Conservation (phyloP, 1,140 invertebrate genomes). For the Atta cephalotes region DNA sequence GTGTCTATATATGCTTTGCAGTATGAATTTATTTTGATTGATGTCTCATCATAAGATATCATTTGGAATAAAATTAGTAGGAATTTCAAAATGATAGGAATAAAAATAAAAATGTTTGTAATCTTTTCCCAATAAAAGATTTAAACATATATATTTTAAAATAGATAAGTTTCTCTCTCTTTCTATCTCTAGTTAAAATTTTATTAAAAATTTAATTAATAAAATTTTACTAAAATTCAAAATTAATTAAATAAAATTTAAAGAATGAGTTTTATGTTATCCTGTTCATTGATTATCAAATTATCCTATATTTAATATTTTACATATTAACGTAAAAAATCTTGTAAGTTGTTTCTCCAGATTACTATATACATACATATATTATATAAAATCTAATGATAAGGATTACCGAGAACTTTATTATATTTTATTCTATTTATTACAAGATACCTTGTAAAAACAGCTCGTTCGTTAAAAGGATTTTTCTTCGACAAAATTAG, state of each 20-base stretch:
- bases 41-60: no score
- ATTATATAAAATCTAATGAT: no score
- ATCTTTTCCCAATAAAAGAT: no score
- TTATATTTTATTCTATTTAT: slow-evolving; percentile 1
- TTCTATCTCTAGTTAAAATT: not conserved
- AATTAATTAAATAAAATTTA: not conserved
- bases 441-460: not conserved
- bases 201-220: not conserved
- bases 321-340: not conserved
- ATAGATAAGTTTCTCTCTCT: no score
- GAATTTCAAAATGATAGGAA: no score
- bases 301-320: not conserved
- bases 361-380: no score
- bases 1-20: no score
- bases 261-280: not conserved
- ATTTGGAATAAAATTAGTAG: no score
- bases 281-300: not conserved
- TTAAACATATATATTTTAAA: not conserved
- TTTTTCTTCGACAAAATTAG: not conserved
- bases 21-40: no score
- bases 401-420: not conserved
- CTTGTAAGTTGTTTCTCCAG: not conserved
- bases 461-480: not conserved
- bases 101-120: no score
- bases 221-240: not conserved